Base-by-base conservation (phyloP, 2,113 vertebrate species). In the Hystrix brachyura region DNA sequence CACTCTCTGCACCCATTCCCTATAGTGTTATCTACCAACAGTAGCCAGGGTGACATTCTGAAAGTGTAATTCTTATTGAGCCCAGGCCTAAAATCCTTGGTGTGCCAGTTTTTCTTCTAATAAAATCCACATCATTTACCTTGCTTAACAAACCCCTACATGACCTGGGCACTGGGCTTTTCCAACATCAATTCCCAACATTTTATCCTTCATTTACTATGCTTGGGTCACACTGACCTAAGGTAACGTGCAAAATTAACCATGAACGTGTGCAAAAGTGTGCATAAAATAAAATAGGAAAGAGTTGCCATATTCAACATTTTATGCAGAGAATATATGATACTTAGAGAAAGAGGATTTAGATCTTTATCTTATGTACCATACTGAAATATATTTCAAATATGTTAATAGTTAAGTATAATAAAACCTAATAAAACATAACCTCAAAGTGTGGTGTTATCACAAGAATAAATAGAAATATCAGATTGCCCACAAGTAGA, bases 391-490 rank as follows among this genome's bases (percentile, higher is more conserved):
- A 79, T 10, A 59, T 93, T 69, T 38, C 38, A 93, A 79, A 69
- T 69, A 34, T 59, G 14, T 48, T 67, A 19, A 91, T 12, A 78
- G 34, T 78, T 57, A 67, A 67, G 0, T 46, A 23, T 17, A 55
- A 79, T 46, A 83, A 21, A 76, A 15, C 5, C 11, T 60, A 79
- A 60, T 57, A 87, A 78, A n/a, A 51, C 7, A 34, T 46, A 79
- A 48, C 46, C 25, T 71, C 27, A 6, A 93, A 90, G 6, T 71
- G 25, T n/a, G 15, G 10, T 84, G 62, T 88, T 88, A 89, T 78
- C 78, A 84, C 18, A 78, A 84, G 55, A 92, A 43, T 80, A 29
- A 83, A 80, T 79, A 87, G 55, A 94, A 88, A 38, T 46, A 72
- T 72, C 14, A 95, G 64, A 79, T 65, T 80, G 3, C 4, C 29